Evolutionary conservation across 2,113 vertebrate species (phyloP).

Genomic region (Channa maculata): DNA sequence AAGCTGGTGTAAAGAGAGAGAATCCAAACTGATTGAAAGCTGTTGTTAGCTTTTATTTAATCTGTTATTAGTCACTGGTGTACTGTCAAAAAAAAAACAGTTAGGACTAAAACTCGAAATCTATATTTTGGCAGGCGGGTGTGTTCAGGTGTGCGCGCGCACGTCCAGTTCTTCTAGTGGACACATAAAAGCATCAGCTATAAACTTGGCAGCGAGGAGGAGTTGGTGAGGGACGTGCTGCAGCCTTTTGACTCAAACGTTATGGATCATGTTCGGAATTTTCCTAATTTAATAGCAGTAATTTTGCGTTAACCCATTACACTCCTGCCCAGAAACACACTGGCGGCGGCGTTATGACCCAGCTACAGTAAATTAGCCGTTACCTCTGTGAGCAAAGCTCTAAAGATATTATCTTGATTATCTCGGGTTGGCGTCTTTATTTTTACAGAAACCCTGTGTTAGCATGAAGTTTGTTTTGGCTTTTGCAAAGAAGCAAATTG

Average conservation of each 20-base stretch:
- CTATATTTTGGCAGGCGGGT: neutral
- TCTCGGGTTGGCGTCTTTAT: no score
- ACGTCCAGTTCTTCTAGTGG: neutral
- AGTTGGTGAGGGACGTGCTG: conserved; percentile 45
- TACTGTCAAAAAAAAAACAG: no score
- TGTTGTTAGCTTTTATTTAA: no score
- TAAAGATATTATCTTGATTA: no score
- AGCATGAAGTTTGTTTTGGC: neutral
- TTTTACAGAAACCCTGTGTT: neutral
- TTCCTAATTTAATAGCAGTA: conserved; percentile 22
- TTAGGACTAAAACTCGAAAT: no score
- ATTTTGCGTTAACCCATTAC: neutral
- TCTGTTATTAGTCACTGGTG: no score
- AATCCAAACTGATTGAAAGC: neutral
- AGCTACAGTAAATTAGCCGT: no score
- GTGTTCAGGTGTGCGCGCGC: neutral
- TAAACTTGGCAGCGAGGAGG: neutral
- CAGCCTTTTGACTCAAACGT: conserved; percentile 30
- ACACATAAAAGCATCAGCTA: neutral
- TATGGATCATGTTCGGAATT: conserved; percentile 35
- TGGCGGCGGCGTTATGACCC: no score
- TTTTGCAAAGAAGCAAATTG: no score
- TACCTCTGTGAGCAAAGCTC: no score
- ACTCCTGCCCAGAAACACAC: neutral
- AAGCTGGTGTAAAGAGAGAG: neutral